A percentile compares a stretch with the other conserved stretches of the same genome.
phyloP scores from a whole-genome alignment of 2,113 vertebrate species.

The Crocuta crocuta region DNA sequence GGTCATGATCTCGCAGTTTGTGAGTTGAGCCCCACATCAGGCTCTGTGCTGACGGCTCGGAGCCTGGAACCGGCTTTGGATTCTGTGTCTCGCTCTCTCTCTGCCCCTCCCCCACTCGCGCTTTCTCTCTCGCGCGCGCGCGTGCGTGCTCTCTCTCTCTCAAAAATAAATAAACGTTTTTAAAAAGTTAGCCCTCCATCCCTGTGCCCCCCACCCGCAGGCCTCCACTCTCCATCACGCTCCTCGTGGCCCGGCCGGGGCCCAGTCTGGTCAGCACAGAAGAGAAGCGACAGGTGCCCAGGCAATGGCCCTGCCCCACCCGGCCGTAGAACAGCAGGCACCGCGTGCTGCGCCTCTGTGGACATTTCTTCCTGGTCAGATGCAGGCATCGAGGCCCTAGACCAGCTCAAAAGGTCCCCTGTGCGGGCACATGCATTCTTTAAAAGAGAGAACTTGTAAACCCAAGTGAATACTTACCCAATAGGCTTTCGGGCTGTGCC shows the following conservation, averaged over 20 bases:
- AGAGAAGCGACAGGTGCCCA: not conserved
- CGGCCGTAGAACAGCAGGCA: rapidly evolving
- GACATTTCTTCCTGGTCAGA: no score
- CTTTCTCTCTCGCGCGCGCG: no score
- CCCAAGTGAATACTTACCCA: not conserved
- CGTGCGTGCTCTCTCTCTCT: no score
- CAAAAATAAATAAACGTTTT: no score
- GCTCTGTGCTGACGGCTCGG: no score
- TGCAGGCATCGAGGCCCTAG: not conserved
- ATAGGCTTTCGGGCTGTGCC: rapidly evolving
- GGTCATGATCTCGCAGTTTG: no score
- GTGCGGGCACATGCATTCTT: not conserved
- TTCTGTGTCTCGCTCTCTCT: no score
- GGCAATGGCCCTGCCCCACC: rapidly evolving
- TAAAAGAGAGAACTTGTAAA: not conserved
- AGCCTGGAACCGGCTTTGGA: no score
- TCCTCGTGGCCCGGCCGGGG: not conserved
- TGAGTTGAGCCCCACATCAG: no score
- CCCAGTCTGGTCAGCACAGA: not conserved
- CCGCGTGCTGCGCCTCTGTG: rapidly evolving
- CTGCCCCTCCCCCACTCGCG: no score
- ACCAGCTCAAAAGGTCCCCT: not conserved
- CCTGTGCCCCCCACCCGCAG: not conserved
- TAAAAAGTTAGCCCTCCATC: no score
- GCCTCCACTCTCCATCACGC: no score